phyloP scores from a whole-genome alignment of 2,113 vertebrate species.

The Alouatta palliata region DNA sequence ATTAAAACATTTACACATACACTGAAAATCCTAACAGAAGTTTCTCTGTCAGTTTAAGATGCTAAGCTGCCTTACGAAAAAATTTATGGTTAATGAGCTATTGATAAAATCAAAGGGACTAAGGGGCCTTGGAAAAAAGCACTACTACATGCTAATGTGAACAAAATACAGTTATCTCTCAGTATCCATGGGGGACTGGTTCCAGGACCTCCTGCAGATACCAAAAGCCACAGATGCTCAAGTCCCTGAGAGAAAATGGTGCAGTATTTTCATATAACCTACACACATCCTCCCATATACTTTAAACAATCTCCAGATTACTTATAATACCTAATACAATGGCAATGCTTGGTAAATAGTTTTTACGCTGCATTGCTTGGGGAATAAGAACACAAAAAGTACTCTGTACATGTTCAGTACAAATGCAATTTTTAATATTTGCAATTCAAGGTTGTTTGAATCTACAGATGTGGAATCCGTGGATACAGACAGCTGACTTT shows the following conservation, averaged over 20 bases:
- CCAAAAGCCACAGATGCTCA: not conserved
- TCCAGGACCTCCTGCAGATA: not conserved
- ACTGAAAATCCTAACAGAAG: not conserved
- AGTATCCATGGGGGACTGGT: not conserved
- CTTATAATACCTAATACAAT: not conserved
- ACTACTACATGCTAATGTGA: not conserved
- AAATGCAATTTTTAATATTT: not conserved
- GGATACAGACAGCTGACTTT: not conserved
- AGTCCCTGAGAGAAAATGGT: not conserved
- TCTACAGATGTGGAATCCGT: not conserved
- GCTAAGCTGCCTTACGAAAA: not conserved
- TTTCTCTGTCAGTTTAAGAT: not conserved
- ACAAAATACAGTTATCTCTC: not conserved
- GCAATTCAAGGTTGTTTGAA: not conserved
- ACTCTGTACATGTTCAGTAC: not conserved
- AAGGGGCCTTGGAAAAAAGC: not conserved
- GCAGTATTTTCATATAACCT: not conserved
- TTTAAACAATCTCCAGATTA: not conserved
- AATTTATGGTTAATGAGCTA: conserved; percentile 24
- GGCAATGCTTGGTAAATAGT: not conserved
- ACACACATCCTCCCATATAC: not conserved
- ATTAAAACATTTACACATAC: not conserved
- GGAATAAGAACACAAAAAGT: not conserved
- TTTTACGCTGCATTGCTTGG: not conserved
- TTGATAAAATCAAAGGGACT: not conserved